Base-by-base conservation (phyloP, 2,797 vertebrate species). In the Apogon talboti region DNA sequence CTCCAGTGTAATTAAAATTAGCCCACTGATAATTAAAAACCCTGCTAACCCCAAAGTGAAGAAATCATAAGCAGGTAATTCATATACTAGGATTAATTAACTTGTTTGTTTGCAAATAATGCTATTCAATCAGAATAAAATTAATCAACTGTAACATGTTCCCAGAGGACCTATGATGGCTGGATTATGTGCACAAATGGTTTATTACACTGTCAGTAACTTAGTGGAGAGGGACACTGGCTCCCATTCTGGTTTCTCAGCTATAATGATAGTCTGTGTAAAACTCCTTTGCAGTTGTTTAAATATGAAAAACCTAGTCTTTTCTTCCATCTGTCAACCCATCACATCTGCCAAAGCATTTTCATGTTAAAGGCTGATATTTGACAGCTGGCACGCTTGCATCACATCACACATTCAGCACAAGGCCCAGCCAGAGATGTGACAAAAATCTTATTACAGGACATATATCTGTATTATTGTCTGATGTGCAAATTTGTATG, bases 301-400 rank as follows among this genome's bases (percentile, higher is more conserved):
- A 8, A 21, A 9, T 15, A 28, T 40, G 13, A 35, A 4, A 4
- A 28, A 42, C 24, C 2, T 57, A 12, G 7, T 10, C 30, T 18
- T 16, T 18, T 54, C 18, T 45, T 15, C 11, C 7, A 19, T 28
- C 41, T 28, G 33, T 46, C 45, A 55, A 19, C 19, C 7, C 60
- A 61, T 64, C 44, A 62, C 28, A 37, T 48, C 28, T 3, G 9
- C 54, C 46, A 21, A 37, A 35, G 16, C 11, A 16, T 55, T 49
- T 56, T 51, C 64, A 58, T 41, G 61, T 66, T 61, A 54, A 53
- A 70, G 35, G 19, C 21, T 30, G 55, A 35, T 59, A 54, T 65
- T 28, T 71, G 74, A 76, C 74, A 74, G 68, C 48, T 65, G 48
- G 52, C 64, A 62, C 44, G 44, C 1, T 7, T 56, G 38, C 47